Base-by-base conservation (phyloP, 2,888 invertebrate species). In the Volucella bombylans region DNA sequence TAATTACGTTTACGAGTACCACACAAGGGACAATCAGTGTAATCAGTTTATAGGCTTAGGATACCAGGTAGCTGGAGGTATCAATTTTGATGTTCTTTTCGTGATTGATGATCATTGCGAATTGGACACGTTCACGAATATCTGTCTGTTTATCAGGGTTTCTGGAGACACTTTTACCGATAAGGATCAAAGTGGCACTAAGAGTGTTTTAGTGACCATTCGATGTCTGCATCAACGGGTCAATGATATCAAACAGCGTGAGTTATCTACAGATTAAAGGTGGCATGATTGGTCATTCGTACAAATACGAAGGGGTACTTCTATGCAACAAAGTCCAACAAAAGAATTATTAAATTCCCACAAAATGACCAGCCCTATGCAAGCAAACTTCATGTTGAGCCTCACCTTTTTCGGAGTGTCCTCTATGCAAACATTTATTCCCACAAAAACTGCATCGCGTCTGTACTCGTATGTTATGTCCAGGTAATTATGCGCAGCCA, bases 31-130 rank as follows among this genome's bases (percentile, higher is more conserved):
- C 79, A 71, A 64, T 64, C 41, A 11, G 39, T 43, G 62, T 82
- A 82, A 82, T 82, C 68, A 67, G 78, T 78, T 78, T 68, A 81
- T 57, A 10, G 78, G 41, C 39, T 62, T 67, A 31, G 55, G 52
- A 14, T 8, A n/a, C 10, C 65, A 80, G 74, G 74, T 79, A 78
- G 59, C 8, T 47, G 49, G 76, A 43, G 50, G 57, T 45, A 67
- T 65, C 43, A 49, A 76, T 59, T 8, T 61, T 65, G 65, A 57
- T 67, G 45, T 61, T 54, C 68, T 74, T 62, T 62, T 43, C 3
- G 54, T 57, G 38, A 49, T 49, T 45, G 41, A 80, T 38, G 8
- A 11, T 52, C 47, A 12, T 52, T 50, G 39, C 15, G n/a, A 69
- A 15, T 62, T 45, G 45, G 69, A 54, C 82, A 82, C 82, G 62